Evolutionary conservation across 2,113 vertebrate genomes (phyloP).

Genomic region (Corynorhinus townsendii): DNA sequence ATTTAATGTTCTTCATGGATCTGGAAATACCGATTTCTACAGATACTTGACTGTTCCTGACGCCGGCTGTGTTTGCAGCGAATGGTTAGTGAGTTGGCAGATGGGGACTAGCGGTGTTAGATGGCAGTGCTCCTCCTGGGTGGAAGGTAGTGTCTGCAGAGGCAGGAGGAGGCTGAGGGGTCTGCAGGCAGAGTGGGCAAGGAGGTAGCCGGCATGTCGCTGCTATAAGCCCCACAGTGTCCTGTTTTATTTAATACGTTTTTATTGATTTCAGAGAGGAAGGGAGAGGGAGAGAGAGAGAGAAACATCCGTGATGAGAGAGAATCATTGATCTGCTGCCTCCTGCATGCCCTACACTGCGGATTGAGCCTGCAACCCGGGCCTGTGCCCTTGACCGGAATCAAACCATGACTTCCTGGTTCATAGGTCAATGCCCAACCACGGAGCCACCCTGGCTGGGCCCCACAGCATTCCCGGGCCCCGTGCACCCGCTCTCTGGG

Average conservation of each 20-base stretch:
- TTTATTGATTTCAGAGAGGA: too few relatives aligned
- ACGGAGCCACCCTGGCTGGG: too few relatives aligned
- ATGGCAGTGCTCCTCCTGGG: neutral
- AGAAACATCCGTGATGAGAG: too few relatives aligned
- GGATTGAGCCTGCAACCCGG: too few relatives aligned
- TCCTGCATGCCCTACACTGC: too few relatives aligned
- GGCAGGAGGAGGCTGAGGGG: neutral
- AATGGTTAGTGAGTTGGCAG: neutral
- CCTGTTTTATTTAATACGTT: too few relatives aligned
- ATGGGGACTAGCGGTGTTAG: neutral
- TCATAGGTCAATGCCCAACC: too few relatives aligned
- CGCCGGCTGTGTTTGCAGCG: neutral
- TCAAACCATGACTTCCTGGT: too few relatives aligned
- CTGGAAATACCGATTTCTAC: neutral
- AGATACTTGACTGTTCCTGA: neutral
- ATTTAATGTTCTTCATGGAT: slow-evolving; percentile 15
- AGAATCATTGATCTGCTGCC: too few relatives aligned
- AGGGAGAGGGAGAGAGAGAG: too few relatives aligned
- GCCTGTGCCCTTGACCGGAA: too few relatives aligned
- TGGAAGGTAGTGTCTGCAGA: neutral
- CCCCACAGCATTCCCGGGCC: neutral
- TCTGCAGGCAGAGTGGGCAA: neutral
- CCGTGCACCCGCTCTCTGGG: neutral
- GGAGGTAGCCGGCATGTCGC: neutral
- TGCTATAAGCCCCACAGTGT: too few relatives aligned